phyloP scores from a whole-genome alignment of 2,797 vertebrate genomes.

The Geotrypetes seraphini region DNA sequence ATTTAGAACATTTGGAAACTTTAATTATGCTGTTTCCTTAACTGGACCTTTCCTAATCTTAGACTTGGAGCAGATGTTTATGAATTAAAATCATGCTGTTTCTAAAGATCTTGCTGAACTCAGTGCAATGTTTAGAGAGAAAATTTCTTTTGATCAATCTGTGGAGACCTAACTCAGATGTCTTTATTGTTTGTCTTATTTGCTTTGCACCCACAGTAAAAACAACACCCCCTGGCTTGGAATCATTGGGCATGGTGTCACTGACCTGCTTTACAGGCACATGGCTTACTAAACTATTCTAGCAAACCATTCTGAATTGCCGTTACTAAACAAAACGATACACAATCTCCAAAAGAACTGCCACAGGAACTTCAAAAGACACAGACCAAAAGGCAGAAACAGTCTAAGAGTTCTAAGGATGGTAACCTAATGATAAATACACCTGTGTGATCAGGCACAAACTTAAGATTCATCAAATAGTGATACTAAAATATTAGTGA shows the following conservation, averaged over 20 bases:
- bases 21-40: slow-evolving; percentile 50
- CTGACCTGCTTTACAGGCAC: slow-evolving; percentile 17
- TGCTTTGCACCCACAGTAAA: slow-evolving; percentile 31
- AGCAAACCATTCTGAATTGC: slow-evolving; percentile 37
- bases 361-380: no score
- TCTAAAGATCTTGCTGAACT: slow-evolving; percentile 42
- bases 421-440: no score
- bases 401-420: no score
- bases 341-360: no score
- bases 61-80: slow-evolving; percentile 47
- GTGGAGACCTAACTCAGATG: slow-evolving; percentile 54
- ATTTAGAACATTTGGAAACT: slow-evolving; percentile 45
- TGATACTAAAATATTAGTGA: no score
- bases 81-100: slow-evolving; percentile 44
- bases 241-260: slow-evolving; percentile 21
- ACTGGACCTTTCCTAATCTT: slow-evolving; percentile 34
- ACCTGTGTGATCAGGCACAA: no score
- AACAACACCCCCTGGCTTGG: slow-evolving; percentile 35
- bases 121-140: slow-evolving; percentile 48
- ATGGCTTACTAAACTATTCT: slow-evolving; percentile 31
- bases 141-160: slow-evolving; percentile 43
- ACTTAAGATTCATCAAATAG: no score
- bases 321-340: slow-evolving; percentile 27
- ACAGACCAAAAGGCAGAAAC: no score
- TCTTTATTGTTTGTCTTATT: slow-evolving; percentile 46